Base-by-base conservation (phyloP, 2,113 vertebrate species). In the Hystrix cristata region DNA sequence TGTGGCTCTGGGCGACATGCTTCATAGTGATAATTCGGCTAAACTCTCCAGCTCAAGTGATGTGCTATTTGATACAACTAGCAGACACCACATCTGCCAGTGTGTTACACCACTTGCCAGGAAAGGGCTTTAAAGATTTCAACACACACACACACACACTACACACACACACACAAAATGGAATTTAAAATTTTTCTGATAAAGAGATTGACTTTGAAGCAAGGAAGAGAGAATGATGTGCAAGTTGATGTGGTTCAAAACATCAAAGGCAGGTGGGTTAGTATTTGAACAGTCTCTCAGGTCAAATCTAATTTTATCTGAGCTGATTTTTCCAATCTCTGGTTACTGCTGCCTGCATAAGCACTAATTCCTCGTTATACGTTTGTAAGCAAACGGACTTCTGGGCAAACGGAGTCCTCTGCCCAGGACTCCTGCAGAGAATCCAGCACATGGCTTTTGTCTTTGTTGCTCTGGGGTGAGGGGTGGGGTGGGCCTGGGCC, bases 251-350 rank as follows among this genome's bases (percentile, higher is more conserved):
- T 89, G 82, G 86, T 89, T 96, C 86, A 74, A 91, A 96, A 94
- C 96, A 97, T 97, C 74, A 97, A 97, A 97, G 88, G 81, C 51
- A 0, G 71, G 81, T 67, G 65, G 95, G 82, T 29, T 96, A 57
- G 93, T 97, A 79, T 96, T 95, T 89, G 67, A 97, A 96, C 80
- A 91, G 90, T 95, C 89, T 97, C 81, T 95, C 88, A 64, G 95
- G 95, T 98, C 95, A 95, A 96, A 97, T 97, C 97, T 96, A 96
- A 97, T 95, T 97, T 96, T 96, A 96, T 96, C 88, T 34, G 79
- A 91, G 83, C 97, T 94, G 91, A 94, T 94, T 60, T 94, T 98
- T 91, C 92, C 57, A 76, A 95, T 85, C 88, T 96, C 80, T 80
- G 19, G 55, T 94, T 95, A 97, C 88, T 82, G 92, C 64, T 97